Base-by-base conservation (phyloP, 1,140 invertebrate genomes). In the Papilio glaucus region DNA sequence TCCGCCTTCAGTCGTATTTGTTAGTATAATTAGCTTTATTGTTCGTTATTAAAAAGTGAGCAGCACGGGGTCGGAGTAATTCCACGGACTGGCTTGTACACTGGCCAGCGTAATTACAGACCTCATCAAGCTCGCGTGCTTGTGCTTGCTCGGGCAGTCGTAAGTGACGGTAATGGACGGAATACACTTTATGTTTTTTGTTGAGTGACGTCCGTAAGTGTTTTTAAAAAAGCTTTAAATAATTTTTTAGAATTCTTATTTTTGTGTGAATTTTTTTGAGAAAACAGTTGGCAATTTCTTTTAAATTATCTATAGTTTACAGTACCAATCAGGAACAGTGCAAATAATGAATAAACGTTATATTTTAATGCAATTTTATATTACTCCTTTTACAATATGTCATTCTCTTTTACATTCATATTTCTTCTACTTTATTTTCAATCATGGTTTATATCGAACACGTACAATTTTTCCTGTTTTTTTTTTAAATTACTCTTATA, bases 151-250 rank as follows among this genome's bases (percentile, higher is more conserved):
- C 3, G 9, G 10, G 21, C 49, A 21, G 37, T 63, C 33, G 15
- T 65, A 65, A 65, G 29, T 65, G 62, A 65, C n/a, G 29, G 62
- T 65, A 65, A 65, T 65, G 29, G 62, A 21, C 33, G 62, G 29
- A 65, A 39, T 21, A 15, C 33, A 65, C n/a, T 57, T 24, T 7
- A 57, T 24, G 49, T 26, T 57, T 57, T 57, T 57, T 57, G 18
- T 26, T 57, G 21, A 57, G 9, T 57, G 49, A 57, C 49, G 49
- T 24, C 21, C 7, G 4, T 57, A 57, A 57, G 21, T 57, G 49
- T 26, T 57, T 49, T 57, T 57, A 10, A 57, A 57, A 9, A 24
- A 57, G 12, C 39, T 41, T 21, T 4, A 6, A 6, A 45, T 45
- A 18, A n/a, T 45, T 8, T 0, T 21, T 24, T 57, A 10, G 24